A percentile compares a stretch with the other conserved stretches of the same genome.
These are phyloP conservation scores for Anoplopoma fimbria DNA, from an alignment of 2,113 vertebrate genomes.

Conservation along the genomic window DNA sequence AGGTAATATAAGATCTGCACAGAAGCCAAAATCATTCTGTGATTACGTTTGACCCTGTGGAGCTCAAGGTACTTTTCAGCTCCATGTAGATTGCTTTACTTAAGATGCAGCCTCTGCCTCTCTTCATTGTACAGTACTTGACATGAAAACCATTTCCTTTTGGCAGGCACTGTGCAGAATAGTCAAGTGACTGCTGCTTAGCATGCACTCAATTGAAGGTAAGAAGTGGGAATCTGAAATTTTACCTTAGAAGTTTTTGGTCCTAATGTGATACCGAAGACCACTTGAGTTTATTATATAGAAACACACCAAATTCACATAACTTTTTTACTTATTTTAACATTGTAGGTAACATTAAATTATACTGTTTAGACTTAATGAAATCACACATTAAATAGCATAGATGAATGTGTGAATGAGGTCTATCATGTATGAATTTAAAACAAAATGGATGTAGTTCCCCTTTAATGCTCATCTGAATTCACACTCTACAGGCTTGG, in stretches of 20 bases:
- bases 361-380: not conserved
- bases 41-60: constrained; percentile 63
- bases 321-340: not conserved
- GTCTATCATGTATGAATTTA: too few relatives aligned
- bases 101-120: constrained; percentile 51
- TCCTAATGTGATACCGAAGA: not conserved
- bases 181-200: constrained; percentile 41
- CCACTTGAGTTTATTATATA: not conserved
- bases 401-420: too few relatives aligned
- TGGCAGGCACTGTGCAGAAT: constrained; percentile 27
- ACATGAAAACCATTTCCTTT: constrained; percentile 48
- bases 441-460: too few relatives aligned
- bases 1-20: constrained; percentile 59
- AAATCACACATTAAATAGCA: too few relatives aligned
- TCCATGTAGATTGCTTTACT: constrained; percentile 65
- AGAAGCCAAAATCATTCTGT: constrained; percentile 65
- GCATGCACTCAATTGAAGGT: constrained; percentile 1
- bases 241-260: not conserved
- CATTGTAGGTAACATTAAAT: not conserved
- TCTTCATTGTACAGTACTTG: constrained; percentile 55
- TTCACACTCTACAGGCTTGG: not conserved
- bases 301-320: not conserved
- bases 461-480: not conserved
- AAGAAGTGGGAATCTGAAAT: not conserved
- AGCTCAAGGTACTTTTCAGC: constrained; percentile 48